These are phyloP conservation scores for Thalassarche chlororhynchos DNA, from an alignment of 2,113 vertebrate species.

Conservation along the genomic window DNA sequence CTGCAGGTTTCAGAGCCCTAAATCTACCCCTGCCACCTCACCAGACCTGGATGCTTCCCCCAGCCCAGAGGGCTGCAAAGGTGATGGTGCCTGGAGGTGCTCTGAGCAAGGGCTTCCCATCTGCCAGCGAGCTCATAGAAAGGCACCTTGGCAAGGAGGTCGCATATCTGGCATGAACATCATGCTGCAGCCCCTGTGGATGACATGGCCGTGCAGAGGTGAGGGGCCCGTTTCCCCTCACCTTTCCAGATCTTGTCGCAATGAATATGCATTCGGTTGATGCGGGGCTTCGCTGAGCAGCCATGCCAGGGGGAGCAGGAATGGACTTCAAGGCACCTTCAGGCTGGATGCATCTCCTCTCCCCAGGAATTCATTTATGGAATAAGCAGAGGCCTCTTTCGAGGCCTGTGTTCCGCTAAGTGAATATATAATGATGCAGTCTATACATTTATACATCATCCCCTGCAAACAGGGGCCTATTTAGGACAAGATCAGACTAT, in stretches of 20 bases:
- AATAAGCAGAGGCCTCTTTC: constrained; percentile 41
- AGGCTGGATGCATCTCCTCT: constrained; percentile 17
- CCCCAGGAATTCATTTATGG: constrained; percentile 51
- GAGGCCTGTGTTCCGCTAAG: constrained; percentile 48
- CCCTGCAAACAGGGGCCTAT: constrained; percentile 66
- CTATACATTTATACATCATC: constrained; percentile 65
- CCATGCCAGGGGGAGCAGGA: not conserved
- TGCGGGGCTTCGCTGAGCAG: not conserved
- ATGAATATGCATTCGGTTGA: not conserved
- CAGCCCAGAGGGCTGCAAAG: not conserved
- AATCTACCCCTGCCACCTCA: too few relatives aligned
- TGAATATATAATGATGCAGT: constrained; percentile 67
- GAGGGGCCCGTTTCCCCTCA: not conserved
- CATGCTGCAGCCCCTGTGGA: not conserved
- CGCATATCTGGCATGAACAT: rapidly evolving
- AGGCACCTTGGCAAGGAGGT: not conserved
- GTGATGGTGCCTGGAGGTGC: not conserved
- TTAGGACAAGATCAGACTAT: constrained; percentile 70
- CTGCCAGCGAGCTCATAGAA: not conserved
- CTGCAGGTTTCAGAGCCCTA: not conserved
- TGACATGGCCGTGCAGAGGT: rapidly evolving
- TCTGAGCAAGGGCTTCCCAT: not conserved
- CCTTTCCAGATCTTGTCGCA: not conserved
- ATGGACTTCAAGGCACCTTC: constrained; percentile 6
- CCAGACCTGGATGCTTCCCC: not conserved